A percentile compares a stretch with the other conserved stretches of the same genome.
Conservation (phyloP, 2,113 vertebrate species). For the Pygathrix nemaeus region DNA sequence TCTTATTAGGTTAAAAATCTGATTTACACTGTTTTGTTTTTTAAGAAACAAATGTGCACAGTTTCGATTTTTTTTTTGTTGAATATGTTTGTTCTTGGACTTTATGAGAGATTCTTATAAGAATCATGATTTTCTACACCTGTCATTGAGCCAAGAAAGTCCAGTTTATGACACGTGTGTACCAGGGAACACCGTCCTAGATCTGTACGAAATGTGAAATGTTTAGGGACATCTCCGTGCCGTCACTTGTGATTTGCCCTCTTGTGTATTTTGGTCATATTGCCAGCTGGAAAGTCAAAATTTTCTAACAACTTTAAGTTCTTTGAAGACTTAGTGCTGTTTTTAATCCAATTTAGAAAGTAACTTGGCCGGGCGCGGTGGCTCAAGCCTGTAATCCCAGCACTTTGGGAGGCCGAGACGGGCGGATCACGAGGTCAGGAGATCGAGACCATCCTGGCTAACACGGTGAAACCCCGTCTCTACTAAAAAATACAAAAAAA, state of each 20-base stretch:
- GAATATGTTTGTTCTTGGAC: not conserved
- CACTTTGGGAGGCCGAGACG: too few species aligned
- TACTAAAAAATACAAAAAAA: too few species aligned
- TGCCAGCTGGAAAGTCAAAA: not conserved
- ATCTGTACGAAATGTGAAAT: too few species aligned
- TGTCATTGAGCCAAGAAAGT: not conserved
- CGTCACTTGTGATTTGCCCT: not conserved
- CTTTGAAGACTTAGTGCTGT: not conserved
- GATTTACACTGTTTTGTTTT: not conserved
- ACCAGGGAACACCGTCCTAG: fast-evolving
- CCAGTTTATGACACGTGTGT: fast-evolving
- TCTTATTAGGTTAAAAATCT: not conserved
- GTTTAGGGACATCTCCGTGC: fast-evolving
- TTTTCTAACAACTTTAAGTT: not conserved
- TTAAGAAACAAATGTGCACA: not conserved
- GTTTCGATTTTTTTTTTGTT: not conserved
- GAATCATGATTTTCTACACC: not conserved
- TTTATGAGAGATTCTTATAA: not conserved
- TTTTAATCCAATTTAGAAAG: conserved; percentile 13
- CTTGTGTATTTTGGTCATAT: not conserved
- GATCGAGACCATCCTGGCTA: too few species aligned
- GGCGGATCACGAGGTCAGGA: too few species aligned
- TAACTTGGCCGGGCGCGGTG: too few species aligned
- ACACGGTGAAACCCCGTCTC: too few species aligned
- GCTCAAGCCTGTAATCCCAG: too few species aligned